Conservation (phyloP, 2,888 invertebrate species). For the Apamea crenata region DNA sequence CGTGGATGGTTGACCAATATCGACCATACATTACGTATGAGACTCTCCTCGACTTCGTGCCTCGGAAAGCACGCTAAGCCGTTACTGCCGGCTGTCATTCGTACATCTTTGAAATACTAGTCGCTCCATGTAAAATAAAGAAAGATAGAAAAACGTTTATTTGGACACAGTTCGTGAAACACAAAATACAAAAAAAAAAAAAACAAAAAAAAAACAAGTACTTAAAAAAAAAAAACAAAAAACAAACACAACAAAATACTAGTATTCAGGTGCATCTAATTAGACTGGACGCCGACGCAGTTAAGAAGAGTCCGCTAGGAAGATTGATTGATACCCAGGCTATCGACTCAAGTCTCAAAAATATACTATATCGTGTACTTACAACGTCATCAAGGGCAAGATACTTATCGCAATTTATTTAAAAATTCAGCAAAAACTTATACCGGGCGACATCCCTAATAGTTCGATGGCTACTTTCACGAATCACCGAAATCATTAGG, state of each 20-base stretch:
- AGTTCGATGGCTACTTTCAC: constrained; percentile 38
- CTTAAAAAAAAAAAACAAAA: no score
- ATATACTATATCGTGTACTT: not conserved
- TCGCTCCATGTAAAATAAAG: not conserved
- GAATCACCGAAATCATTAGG: constrained; percentile 45
- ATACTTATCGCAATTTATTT: not conserved
- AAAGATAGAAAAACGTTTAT: no score
- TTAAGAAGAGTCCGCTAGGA: not conserved
- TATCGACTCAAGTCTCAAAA: not conserved
- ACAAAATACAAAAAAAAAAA: no score
- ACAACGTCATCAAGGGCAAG: not conserved
- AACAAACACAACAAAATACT: no score
- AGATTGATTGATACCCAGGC: not conserved
- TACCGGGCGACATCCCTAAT: not conserved
- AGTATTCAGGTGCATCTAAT: not conserved
- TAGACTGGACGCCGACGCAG: not conserved
- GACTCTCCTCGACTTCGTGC: not conserved
- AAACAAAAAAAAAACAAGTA: no score
- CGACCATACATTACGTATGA: not conserved
- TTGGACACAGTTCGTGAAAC: no score
- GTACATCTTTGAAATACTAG: not conserved
- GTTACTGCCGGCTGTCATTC: not conserved
- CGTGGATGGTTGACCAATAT: not conserved
- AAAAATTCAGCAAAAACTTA: not conserved
- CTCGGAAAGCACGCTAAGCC: not conserved